Evolutionary conservation across 2,888 invertebrate genomes (phyloP), one percentile per base, ranked within the genome.

Genomic region (Synanthedon formicaeformis): DNA sequence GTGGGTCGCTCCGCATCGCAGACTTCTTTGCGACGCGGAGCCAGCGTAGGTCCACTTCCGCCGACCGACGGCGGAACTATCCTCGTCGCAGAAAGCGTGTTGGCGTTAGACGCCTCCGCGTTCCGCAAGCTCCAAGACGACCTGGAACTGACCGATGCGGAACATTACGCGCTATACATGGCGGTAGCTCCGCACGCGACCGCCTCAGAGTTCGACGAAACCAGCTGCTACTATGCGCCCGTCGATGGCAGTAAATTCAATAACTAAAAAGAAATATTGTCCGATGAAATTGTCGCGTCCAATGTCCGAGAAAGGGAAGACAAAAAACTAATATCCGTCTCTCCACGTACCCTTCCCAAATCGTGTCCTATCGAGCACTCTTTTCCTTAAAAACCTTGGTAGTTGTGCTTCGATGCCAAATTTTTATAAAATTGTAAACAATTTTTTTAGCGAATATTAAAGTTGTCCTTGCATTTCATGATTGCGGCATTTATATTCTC

Each of bases 101-200:
- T 88, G 14, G 88, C 88, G 0, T 58, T 88, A 11, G 87, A 88
- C 64, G 86, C 88, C 2, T 61, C 66, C 1, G 71, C 80, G 1
- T 82, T 88, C 56, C 71, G 70, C 40, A 78, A 78, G 63, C 66
- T 88, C 1, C 87, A 80, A 51, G 87, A 87, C 45, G 90, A 91
- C 54, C 74, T 92, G 49, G 95, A 94, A 62, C 78, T 96, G 40
- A 95, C 95, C 0, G 95, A 96, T 62, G 96, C 95, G 1, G 96
- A 96, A 67, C 94, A 96, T 70, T 96, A 94, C 74, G 96, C 96
- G 40, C 76, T 96, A 55, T 96, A 96, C 64, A 96, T 95, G 65
- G 92, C 93, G 53, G 91, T 95, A 71, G 95, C 96, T 11, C 96
- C 96, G 1, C 93, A 92, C 70, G 96, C 96, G 16, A 95, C 95